phyloP scores from a whole-genome alignment of 2,113 vertebrate species.

The Bubo scandiacus region DNA sequence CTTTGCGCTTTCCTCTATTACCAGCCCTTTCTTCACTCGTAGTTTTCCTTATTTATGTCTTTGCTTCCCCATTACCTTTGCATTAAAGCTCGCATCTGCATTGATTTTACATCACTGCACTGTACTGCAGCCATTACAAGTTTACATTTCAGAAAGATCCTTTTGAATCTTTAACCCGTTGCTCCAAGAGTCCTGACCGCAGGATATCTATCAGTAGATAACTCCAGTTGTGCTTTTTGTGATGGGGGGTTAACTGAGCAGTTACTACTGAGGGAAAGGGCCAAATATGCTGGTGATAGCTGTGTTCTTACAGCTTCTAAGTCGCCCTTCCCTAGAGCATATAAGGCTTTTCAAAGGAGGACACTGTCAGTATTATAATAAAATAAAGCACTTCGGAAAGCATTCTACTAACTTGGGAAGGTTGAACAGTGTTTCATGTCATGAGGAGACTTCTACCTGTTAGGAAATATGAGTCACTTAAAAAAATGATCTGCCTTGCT shows the following conservation, averaged over 20 bases:
- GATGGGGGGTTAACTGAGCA: not conserved
- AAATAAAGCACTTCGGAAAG: not conserved
- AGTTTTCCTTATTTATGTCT: constrained; percentile 66
- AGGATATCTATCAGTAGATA: not conserved
- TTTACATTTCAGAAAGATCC: constrained; percentile 20
- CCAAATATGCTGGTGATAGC: not conserved
- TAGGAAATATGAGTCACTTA: not conserved
- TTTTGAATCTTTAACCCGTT: constrained; percentile 31
- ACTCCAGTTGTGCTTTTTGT: fast-evolving
- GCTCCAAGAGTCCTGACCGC: not conserved
- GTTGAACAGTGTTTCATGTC: not conserved
- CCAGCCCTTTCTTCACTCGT: not conserved
- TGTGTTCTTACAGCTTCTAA: not conserved
- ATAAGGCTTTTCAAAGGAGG: not conserved
- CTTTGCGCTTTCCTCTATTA: constrained; percentile 2
- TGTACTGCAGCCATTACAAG: constrained; percentile 40
- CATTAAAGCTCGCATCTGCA: constrained; percentile 37
- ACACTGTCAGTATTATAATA: not conserved
- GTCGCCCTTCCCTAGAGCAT: not conserved
- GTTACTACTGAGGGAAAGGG: not conserved
- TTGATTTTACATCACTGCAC: constrained; percentile 58
- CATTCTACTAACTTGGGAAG: not conserved
- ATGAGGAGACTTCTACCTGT: not conserved
- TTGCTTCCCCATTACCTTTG: constrained; percentile 45
- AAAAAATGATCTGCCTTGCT: not conserved